phyloP scores from a whole-genome alignment of 2,113 vertebrate genomes.

The Bufo gargarizans region DNA sequence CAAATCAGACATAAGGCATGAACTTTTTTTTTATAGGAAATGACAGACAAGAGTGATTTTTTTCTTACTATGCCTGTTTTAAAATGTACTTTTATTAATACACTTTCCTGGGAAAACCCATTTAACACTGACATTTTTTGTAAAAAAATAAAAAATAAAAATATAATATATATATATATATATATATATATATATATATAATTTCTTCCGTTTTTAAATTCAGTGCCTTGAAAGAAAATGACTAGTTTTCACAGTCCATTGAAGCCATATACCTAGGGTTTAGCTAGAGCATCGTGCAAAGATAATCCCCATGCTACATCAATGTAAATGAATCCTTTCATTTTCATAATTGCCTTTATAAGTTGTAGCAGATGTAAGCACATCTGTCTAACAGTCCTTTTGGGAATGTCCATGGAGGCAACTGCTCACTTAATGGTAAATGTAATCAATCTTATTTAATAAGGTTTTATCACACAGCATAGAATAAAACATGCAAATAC shows the following conservation, averaged over 20 bases:
- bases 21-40: too few species aligned
- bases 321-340: constrained; percentile 41
- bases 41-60: too few species aligned
- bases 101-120: neutral
- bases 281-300: neutral
- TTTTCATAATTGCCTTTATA: constrained; percentile 42
- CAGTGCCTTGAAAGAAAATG: neutral
- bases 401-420: constrained; percentile 12
- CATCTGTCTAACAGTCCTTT: constrained; percentile 36
- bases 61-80: too few species aligned
- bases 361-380: constrained; percentile 30
- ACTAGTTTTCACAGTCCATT: neutral
- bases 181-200: too few species aligned
- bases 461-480: constrained; percentile 6
- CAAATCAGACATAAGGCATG: too few species aligned
- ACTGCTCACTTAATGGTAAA: constrained; percentile 28
- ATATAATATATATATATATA: too few species aligned
- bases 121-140: neutral
- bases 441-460: constrained; percentile 29
- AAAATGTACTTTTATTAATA: neutral
- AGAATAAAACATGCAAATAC: neutral
- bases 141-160: neutral
- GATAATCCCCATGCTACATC: neutral
- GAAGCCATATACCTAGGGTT: neutral
- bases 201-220: neutral